Conservation (phyloP, 2,113 vertebrate species). For the Sander lucioperca region DNA sequence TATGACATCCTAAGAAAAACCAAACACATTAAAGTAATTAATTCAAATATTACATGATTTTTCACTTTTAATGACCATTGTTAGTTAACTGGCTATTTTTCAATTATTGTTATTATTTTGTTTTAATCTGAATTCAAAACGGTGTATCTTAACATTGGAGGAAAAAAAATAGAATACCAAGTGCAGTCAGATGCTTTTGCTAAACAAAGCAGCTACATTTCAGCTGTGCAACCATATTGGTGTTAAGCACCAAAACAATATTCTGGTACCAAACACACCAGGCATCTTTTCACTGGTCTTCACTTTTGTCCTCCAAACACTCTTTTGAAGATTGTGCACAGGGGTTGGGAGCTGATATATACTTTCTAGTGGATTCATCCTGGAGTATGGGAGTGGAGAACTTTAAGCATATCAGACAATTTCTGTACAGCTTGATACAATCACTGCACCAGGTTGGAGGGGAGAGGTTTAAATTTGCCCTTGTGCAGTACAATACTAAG, state of each 20-base stretch:
- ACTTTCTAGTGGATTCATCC: conserved; percentile 96
- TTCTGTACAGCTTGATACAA: conserved; percentile 89
- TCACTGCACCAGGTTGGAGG: conserved; percentile 86
- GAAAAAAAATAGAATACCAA: conserved; percentile 1
- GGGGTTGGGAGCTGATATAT: conserved; percentile 89
- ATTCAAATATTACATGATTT: background rate
- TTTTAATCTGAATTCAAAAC: background rate
- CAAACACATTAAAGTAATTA: background rate
- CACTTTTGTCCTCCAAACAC: conserved; percentile 79
- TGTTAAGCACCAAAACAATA: conserved; percentile 13
- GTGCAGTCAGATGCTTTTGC: conserved; percentile 22
- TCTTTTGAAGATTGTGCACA: conserved; percentile 90
- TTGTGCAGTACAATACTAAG: conserved; percentile 90
- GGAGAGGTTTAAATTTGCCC: conserved; percentile 88
- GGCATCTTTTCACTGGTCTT: conserved; percentile 65
- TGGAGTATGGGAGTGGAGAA: conserved; percentile 89
- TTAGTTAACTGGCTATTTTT: background rate
- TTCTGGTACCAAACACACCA: conserved; percentile 28
- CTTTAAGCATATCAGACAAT: conserved; percentile 90
- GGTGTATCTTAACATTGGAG: background rate
- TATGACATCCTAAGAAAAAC: background rate
- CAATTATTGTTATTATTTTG: background rate
- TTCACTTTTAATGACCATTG: conserved; percentile 9
- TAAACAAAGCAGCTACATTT: background rate
- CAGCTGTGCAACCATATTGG: conserved; percentile 1